A percentile compares a stretch with the other conserved stretches of the same genome.
These are phyloP conservation scores for Platichthys stellatus DNA, from an alignment of 2,113 vertebrate species.

Conservation along the genomic window DNA sequence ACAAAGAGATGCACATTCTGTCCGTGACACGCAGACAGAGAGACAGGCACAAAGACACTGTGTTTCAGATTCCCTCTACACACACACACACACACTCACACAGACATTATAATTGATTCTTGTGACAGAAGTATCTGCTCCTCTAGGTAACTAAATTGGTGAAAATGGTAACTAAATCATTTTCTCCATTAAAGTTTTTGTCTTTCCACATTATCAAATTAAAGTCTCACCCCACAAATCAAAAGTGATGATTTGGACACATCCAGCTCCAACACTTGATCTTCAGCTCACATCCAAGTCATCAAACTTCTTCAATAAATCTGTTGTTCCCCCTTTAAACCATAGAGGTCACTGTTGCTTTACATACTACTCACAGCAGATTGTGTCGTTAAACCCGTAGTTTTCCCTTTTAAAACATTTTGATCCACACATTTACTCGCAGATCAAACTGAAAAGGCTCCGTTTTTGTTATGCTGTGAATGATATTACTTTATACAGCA, in stretches of 20 bases:
- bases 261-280: background rate
- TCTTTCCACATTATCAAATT: background rate
- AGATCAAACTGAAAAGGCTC: conserved; percentile 7
- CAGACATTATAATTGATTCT: background rate
- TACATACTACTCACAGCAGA: conserved; percentile 63
- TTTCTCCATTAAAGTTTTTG: too few species aligned
- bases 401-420: conserved; percentile 4
- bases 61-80: conserved; percentile 6
- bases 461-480: conserved; percentile 2
- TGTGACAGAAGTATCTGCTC: too few species aligned
- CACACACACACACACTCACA: conserved; percentile 1
- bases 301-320: background rate
- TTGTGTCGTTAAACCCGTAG: conserved; percentile 2
- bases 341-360: conserved; percentile 87
- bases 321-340: conserved; percentile 73
- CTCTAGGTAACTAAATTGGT: too few species aligned
- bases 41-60: conserved; percentile 6
- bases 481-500: background rate
- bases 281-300: background rate
- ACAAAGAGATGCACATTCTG: conserved; percentile 46
- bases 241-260: background rate
- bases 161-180: too few species aligned
- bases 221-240: background rate
- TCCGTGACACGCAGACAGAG: conserved; percentile 18
- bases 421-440: background rate